Percentiles rank a stretch among this genome's conserved stretches.
Conservation (phyloP, 2,888 invertebrate genomes). For the Phragmatobia fuliginosa region DNA sequence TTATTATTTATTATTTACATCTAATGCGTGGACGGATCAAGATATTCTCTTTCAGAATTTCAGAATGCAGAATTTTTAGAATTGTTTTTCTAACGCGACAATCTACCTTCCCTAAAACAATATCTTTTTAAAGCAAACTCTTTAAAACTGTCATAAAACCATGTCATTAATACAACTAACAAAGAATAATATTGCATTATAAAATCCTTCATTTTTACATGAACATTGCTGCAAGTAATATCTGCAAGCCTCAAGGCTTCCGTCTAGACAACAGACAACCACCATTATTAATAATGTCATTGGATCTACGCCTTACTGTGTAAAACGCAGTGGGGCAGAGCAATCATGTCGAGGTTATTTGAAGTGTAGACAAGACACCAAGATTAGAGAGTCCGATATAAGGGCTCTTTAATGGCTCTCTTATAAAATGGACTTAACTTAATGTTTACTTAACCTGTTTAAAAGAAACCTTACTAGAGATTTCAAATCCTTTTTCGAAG, state of each 20-base stretch:
- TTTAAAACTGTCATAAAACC: conserved; percentile 17
- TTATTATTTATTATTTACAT: no score
- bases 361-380: conserved; percentile 2
- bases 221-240: conserved; percentile 47
- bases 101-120: neutral
- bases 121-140: neutral
- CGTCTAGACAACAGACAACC: conserved; percentile 52
- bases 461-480: neutral
- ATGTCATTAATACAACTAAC: conserved; percentile 28
- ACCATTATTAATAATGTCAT: conserved; percentile 39
- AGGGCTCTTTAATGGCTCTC: neutral
- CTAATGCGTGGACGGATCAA: neutral
- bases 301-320: conserved; percentile 23
- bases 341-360: conserved; percentile 28
- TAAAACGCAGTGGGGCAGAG: conserved; percentile 19
- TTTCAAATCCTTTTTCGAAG: neutral
- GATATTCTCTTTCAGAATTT: no score
- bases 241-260: conserved; percentile 42
- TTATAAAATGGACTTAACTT: neutral
- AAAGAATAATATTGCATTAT: neutral
- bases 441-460: conserved; percentile 2
- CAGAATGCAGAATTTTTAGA: neutral
- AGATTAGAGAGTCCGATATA: conserved; percentile 1
- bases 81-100: neutral
- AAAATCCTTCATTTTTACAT: conserved; percentile 42